Evolutionary conservation across 2,888 invertebrate genomes (phyloP), one percentile per base, ranked within the genome.

Genomic region (Malacosoma neustria): DNA sequence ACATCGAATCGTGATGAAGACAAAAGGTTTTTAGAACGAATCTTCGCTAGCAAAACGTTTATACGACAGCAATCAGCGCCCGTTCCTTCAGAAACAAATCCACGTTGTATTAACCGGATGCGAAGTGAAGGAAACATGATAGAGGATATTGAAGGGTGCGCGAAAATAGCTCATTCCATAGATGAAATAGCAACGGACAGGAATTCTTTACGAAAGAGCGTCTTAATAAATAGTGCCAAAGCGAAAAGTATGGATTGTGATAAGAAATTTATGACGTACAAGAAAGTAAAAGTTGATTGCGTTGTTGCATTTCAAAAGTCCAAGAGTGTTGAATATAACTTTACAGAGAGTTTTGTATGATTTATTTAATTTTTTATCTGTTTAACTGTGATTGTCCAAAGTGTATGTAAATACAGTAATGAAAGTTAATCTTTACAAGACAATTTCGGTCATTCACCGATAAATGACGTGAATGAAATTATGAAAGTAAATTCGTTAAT

Each of bases 291-390:
- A 56, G 77, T 77, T 0, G 81, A 84, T 41, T 77, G 79, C 46
- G 72, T 80, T 5, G 74, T 81, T n/a, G 76, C 75, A 32, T 72
- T 73, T 48, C 77, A 76, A 46, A 81, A 79, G 50, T 71, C 77
- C 15, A 74, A 62, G 48, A 79, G 74, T 51, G 67, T 76, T 29
- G 80, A 82, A 49, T 73, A 70, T 45, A 75, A 80, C 41, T 73
- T 75, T 42, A 81, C 84, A 13, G 84, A 82, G 51, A 85, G 82
- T 68, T 85, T 77, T 55, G 84, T 85, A 43, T 84, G 58, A 74
- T 44, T 39, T 2, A 22, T 22, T 22, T 22, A 22, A 22, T n/a
- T n/a, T n/a, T n/a, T n/a, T n/a, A n/a, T n/a, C n/a, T n/a, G n/a
- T n/a, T n/a, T n/a, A n/a, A n/a, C n/a, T n/a, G n/a, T n/a, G n/a